Evolutionary conservation across 2,113 vertebrate species (phyloP), one percentile per base, ranked within the genome.

Genomic region (Sphaerodactylus townsendi): DNA sequence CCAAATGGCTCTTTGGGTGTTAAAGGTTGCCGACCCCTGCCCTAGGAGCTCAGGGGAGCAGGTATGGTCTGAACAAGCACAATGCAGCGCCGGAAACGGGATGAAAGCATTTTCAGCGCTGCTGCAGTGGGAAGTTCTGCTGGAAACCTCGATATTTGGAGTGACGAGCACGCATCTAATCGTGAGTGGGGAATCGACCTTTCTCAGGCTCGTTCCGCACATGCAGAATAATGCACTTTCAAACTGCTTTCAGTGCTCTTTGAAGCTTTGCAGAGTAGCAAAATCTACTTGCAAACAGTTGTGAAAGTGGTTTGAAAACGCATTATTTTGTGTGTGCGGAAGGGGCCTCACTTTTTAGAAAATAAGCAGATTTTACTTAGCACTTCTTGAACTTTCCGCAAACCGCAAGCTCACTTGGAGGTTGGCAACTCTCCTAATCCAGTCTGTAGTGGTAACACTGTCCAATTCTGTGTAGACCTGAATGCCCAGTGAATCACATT

Each of bases 341-440:
- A n/a, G n/a, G n/a, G n/a, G n/a, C n/a, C 77, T 83, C 56, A 35
- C 46, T 85, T 88, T 56, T 77, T 56, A 33, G 69, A 88, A 92
- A 94, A 73, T 79, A 56, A 41, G 11, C 89, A 82, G 23, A 79
- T 82, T 77, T 79, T 90, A 83, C 69, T 53, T 5, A 85, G n/a
- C 59, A 35, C 71, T 85, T 81, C 71, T 78, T 78, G 82, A 89
- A 79, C 77, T 92, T 91, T n/a, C 75, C 62, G 64, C 6, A 80
- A 50, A 48, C 82, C 75, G 79, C 77, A 70, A 13, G n/a, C n/a
- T 4, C 15, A 53, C 14, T 15, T 15, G 15, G 50, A 53, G 15
- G 50, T 17, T 53, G 50, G 50, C 17, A 44, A 44, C 9, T 9
- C 44, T 44, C 4, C 19, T 76, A 81, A 71, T 39, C 80, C 53